Percentiles rank a stretch among this genome's conserved stretches.
Conservation (phyloP, 2,797 vertebrate species). For the Margarornis squamiger region DNA sequence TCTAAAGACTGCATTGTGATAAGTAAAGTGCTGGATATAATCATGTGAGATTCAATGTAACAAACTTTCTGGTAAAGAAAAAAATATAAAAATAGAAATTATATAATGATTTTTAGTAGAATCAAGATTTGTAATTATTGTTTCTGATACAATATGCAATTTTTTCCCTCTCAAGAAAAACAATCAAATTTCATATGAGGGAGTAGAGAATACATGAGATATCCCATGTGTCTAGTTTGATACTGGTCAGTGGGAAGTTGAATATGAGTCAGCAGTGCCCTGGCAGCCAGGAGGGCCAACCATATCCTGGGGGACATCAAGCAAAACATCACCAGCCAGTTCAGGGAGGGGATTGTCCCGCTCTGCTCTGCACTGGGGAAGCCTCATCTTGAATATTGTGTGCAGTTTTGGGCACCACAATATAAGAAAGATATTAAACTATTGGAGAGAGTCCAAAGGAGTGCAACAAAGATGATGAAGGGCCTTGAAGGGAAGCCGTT, state of each 20-base stretch:
- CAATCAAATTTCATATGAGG: neutral
- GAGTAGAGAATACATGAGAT: neutral
- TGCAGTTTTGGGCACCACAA: neutral
- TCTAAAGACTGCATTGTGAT: constrained; percentile 64
- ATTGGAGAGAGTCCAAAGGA: neutral
- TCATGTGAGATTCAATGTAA: constrained; percentile 26
- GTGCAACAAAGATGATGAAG: neutral
- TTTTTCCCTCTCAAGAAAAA: neutral
- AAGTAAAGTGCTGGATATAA: constrained; percentile 69
- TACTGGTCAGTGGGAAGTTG: neutral
- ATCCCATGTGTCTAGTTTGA: neutral
- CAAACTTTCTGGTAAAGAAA: constrained; percentile 3
- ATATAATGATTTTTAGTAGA: neutral
- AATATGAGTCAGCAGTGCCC: neutral
- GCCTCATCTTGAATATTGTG: neutral
- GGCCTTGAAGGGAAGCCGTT: neutral
- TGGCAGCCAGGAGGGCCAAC: neutral
- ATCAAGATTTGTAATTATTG: neutral
- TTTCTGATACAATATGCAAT: neutral
- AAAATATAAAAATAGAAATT: neutral
- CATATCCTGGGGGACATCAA: neutral
- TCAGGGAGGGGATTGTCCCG: neutral
- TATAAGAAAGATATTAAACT: neutral
- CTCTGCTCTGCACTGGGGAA: neutral
- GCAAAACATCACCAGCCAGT: neutral